Base-by-base conservation (phyloP, 2,797 vertebrate species). In the Crax fasciolata region DNA sequence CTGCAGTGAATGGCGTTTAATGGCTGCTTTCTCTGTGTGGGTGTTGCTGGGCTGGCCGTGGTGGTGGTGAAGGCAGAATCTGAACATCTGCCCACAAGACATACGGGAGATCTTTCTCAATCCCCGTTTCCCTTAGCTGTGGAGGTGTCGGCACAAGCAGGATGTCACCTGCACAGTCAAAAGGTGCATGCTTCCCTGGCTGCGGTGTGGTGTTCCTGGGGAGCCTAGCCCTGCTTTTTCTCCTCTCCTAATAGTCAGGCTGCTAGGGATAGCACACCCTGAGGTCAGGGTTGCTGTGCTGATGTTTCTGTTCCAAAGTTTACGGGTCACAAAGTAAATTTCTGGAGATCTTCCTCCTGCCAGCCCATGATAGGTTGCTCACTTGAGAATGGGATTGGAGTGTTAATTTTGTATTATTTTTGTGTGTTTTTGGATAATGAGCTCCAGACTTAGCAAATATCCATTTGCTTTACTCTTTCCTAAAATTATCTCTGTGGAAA, bases 71-170 rank as follows among this genome's bases (percentile, higher is more conserved):
- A 51, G 20, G n/a, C 0, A 0, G 11, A 32, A 46, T 61, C 61
- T 46, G 39, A 82, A 41, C 8, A 32, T 58, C 62, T 65, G 3
- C 14, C 17, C 5, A 0, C 0, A 52, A 15, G 44, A 27, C 25
- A 10, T 27, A 19, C 27, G 30, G 11, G 59, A 61, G 39, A 30
- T 46, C 9, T 52, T 48, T 63, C 27, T 35, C 65, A 27, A 32
- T 49, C 11, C 15, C 4, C 13, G 35, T 17, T 71, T 58, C 7
- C 49, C 1, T 0, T 25, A 38, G 8, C 0, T 55, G 39, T 5
- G 14, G 28, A 78, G 35, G 21, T 51, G 39, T 13, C 19, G 43
- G 52, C 20, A 15, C 17, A 20, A 38, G 7, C 6, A 68, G 4
- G 16, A 21, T 75, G 25, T 23, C 13, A 4, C 49, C 35, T 75